A percentile compares a stretch with the other conserved stretches of the same genome.
Evolutionary conservation across 2,113 vertebrate genomes (phyloP).

Genomic region (Dipodomys spectabilis): DNA sequence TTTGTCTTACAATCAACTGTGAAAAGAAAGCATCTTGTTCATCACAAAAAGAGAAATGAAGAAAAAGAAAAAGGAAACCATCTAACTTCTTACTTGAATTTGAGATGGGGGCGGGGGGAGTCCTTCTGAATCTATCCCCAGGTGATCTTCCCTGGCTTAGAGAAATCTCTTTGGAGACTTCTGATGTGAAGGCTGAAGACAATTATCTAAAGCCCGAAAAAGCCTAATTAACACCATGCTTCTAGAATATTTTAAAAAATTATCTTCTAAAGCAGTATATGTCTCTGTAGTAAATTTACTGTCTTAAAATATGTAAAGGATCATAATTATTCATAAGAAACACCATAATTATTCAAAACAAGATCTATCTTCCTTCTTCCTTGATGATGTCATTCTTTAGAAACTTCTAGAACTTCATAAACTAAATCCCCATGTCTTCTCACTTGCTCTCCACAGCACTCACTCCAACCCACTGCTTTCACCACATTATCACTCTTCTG

Average conservation of each 20-base stretch:
- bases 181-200: background rate
- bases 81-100: background rate
- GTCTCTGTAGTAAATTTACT: constrained; percentile 10
- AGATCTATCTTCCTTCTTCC: background rate
- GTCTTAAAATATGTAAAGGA: background rate
- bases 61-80: background rate
- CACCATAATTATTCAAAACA: background rate
- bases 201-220: background rate
- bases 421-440: background rate
- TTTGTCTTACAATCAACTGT: background rate
- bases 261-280: background rate
- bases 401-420: background rate
- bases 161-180: background rate
- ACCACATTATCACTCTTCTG: background rate
- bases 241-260: background rate
- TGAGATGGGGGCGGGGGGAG: background rate
- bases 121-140: background rate
- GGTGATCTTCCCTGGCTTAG: background rate
- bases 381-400: background rate
- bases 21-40: background rate
- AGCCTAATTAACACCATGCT: background rate
- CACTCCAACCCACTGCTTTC: background rate
- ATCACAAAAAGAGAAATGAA: background rate
- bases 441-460: background rate
- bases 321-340: constrained; percentile 10